Evolutionary conservation across 2,888 invertebrate species (phyloP).

Genomic region (Pteria penguin): DNA sequence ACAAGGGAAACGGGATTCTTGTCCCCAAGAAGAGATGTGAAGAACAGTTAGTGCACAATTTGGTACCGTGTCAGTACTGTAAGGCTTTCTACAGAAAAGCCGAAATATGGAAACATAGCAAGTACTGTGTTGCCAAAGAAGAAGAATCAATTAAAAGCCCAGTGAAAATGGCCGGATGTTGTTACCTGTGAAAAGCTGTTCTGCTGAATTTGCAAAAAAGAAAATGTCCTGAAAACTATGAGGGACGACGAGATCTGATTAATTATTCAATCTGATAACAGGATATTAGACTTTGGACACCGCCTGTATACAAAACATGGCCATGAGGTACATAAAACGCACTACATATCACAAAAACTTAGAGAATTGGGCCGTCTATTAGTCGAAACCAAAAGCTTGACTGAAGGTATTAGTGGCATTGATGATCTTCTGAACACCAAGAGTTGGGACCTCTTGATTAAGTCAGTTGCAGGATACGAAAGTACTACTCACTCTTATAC

Average conservation of each 20-base stretch:
- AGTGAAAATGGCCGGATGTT: constrained; percentile 16
- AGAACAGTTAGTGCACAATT: constrained; percentile 9
- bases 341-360: constrained; percentile 23
- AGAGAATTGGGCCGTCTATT: constrained; percentile 28
- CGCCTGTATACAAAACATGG: constrained; percentile 24
- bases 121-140: constrained; percentile 24
- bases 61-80: constrained; percentile 39
- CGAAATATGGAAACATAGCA: constrained; percentile 43
- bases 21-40: constrained; percentile 39
- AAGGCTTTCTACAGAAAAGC: constrained; percentile 33
- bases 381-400: not conserved
- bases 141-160: constrained; percentile 2
- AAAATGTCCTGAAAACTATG: constrained; percentile 35
- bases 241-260: constrained; percentile 30
- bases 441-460: constrained; percentile 9
- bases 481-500: constrained; percentile 1
- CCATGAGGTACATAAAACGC: constrained; percentile 5
- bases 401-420: constrained; percentile 4
- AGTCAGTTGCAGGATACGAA: constrained; percentile 13
- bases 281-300: constrained; percentile 13
- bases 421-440: constrained; percentile 12
- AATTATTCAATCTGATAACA: constrained; percentile 8
- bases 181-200: constrained; percentile 7
- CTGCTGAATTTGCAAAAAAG: not conserved
- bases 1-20: constrained; percentile 34